These are phyloP conservation scores for Archilochus colubris DNA, from an alignment of 2,113 vertebrate genomes.

Conservation along the genomic window DNA sequence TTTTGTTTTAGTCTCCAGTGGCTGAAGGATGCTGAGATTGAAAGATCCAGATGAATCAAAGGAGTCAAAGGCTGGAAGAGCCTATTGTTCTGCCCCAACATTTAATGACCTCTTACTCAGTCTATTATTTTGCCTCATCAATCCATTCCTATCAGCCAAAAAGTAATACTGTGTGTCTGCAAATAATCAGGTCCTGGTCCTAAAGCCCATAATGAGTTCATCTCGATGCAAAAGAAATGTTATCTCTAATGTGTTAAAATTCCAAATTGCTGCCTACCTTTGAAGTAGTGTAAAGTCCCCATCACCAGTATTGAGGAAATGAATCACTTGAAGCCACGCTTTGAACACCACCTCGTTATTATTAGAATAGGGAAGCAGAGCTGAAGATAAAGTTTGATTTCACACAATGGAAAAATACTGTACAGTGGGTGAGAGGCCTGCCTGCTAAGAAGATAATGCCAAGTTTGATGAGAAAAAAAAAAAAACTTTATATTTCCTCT, in stretches of 20 bases:
- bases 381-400: slow-evolving; percentile 15
- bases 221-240: not conserved
- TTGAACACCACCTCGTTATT: not conserved
- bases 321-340: not conserved
- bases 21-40: slow-evolving; percentile 4
- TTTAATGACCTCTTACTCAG: slow-evolving; percentile 52
- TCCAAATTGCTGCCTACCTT: slow-evolving; percentile 44
- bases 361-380: slow-evolving; percentile 12
- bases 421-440: not conserved
- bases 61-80: slow-evolving; percentile 31
- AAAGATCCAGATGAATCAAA: slow-evolving; percentile 37
- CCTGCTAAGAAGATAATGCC: not conserved
- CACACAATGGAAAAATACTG: not conserved
- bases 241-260: slow-evolving; percentile 24
- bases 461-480: not conserved
- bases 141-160: slow-evolving; percentile 16
- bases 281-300: not conserved
- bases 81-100: slow-evolving; percentile 20
- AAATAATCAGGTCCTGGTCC: not conserved
- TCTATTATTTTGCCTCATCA: slow-evolving; percentile 40
- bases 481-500: not conserved
- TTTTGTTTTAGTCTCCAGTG: slow-evolving; percentile 42
- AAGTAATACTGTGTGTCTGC: not conserved
- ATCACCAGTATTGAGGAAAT: not conserved
- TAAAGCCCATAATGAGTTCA: slow-evolving; percentile 27